These are phyloP conservation scores for Melinaea menophilus DNA, from an alignment of 2,888 invertebrate genomes.

Conservation along the genomic window DNA sequence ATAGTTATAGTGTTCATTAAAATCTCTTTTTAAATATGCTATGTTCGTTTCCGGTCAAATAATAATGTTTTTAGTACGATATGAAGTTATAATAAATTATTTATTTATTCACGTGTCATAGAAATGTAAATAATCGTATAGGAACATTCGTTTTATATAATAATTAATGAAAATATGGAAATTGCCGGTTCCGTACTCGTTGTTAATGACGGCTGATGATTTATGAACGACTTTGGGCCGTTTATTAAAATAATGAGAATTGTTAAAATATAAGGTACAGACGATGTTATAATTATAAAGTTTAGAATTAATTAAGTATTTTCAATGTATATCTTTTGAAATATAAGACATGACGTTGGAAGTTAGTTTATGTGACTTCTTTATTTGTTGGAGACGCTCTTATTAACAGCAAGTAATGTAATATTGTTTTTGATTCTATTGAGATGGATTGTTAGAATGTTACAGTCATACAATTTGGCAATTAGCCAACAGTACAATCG, in stretches of 20 bases:
- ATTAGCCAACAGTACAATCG: conserved; percentile 28
- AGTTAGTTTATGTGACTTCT: too few relatives aligned
- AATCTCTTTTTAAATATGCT: neutral
- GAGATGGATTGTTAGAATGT: neutral
- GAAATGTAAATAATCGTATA: conserved; percentile 5
- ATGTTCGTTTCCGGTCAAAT: too few relatives aligned
- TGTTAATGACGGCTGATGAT: conserved; percentile 59
- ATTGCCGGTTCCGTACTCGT: conserved; percentile 48
- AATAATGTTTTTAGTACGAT: neutral
- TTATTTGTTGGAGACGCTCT: too few relatives aligned
- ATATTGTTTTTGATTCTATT: neutral
- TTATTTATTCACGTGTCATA: conserved; percentile 4
- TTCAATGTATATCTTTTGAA: too few relatives aligned
- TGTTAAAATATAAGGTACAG: conserved; percentile 44
- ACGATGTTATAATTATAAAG: conserved; percentile 38
- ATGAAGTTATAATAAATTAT: conserved; percentile 1
- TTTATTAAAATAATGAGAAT: conserved; percentile 62
- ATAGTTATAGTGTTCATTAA: neutral
- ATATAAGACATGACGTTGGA: too few relatives aligned
- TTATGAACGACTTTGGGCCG: conserved; percentile 58
- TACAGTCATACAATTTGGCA: conserved; percentile 22
- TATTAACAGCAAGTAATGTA: too few relatives aligned
- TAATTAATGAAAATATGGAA: conserved; percentile 66
- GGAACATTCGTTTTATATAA: conserved; percentile 11
- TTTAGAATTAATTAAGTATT: conserved; percentile 24